Base-by-base conservation (phyloP, 2,888 invertebrate genomes). In the Drosophila cognata region DNA sequence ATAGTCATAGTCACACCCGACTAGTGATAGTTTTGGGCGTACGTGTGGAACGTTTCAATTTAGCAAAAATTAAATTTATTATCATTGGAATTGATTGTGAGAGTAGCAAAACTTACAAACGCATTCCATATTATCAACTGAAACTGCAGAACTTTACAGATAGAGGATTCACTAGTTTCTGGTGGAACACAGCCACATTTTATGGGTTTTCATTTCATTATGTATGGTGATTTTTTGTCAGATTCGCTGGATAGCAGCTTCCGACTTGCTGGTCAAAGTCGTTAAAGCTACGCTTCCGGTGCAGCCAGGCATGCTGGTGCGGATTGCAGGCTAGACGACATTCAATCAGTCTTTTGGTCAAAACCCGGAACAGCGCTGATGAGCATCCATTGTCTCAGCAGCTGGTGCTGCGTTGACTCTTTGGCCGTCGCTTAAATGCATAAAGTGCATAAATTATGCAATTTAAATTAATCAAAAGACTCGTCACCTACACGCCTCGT, bases 271-370 rank as follows among this genome's bases (percentile, higher is more conserved):
- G 41, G 13, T 28, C 5, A 82, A 77, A 85, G 85, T 91, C 88
- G 85, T 91, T 90, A 89, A 91, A 84, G 88, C 82, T 81, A 82
- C 81, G 87, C 91, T 89, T 90, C 89, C 90, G 88, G 85, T 69
- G 77, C 88, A 90, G 89, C 71, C 89, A 89, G 81, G 81, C 81
- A 78, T 91, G 79, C 73, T 75, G 74, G 74, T 88, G 79, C 66
- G 71, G 73, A 64, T 63, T 62, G 70, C 61, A 25, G 67, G 71
- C 70, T 41, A 72, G 25, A 46, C 46, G 58, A 62, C 55, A 46
- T 51, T 65, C 50, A 55, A 57, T 65, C 58, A 75, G 46, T 62
- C 53, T 35, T 46, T 29, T 57, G 52, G 29, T 41, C 51, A 28
- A 13, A 21, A 1, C 43, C 21, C 53, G 57, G 35, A 35, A 58